Evolutionary conservation across 2,888 invertebrate species (phyloP).

Genomic region (Meiosimyza platycephala): DNA sequence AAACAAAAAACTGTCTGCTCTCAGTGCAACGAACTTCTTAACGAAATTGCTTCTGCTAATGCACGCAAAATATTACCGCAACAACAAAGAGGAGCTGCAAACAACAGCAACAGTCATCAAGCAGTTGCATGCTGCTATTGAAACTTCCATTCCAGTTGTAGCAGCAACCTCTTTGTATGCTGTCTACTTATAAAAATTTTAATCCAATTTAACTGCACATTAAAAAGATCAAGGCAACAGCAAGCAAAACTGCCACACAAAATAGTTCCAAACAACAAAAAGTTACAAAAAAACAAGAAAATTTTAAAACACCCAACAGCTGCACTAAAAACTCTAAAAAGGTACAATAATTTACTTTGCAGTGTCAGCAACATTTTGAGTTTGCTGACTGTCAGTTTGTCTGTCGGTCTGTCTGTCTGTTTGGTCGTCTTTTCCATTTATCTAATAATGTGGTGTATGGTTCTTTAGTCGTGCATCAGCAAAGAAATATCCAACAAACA

Average conservation of each 20-base stretch:
- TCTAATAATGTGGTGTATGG: too few species aligned
- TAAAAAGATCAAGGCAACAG: not conserved
- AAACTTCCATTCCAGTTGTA: not conserved
- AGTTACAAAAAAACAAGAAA: not conserved
- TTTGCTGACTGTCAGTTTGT: not conserved
- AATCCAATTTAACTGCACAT: slow-evolving; percentile 27
- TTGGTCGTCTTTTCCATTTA: too few species aligned
- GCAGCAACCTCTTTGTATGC: slow-evolving; percentile 7
- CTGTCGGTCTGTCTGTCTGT: not conserved
- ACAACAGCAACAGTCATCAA: slow-evolving; percentile 15
- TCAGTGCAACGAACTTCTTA: too few species aligned
- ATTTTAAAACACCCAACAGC: not conserved
- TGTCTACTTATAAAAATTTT: slow-evolving; percentile 18
- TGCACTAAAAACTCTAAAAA: slow-evolving; percentile 13
- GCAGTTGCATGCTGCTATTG: slow-evolving; percentile 15
- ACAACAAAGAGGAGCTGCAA: not conserved
- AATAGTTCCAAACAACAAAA: not conserved
- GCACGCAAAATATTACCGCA: not conserved
- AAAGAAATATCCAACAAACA: too few species aligned
- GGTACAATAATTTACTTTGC: slow-evolving; percentile 3
- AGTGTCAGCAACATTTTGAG: slow-evolving; percentile 14
- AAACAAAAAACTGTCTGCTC: too few species aligned
- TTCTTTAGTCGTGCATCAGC: too few species aligned
- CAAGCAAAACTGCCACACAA: not conserved
- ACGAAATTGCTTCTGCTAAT: too few species aligned